phyloP scores from a whole-genome alignment of 2,113 vertebrate genomes.

The Ptilorrhoa leucosticta region DNA sequence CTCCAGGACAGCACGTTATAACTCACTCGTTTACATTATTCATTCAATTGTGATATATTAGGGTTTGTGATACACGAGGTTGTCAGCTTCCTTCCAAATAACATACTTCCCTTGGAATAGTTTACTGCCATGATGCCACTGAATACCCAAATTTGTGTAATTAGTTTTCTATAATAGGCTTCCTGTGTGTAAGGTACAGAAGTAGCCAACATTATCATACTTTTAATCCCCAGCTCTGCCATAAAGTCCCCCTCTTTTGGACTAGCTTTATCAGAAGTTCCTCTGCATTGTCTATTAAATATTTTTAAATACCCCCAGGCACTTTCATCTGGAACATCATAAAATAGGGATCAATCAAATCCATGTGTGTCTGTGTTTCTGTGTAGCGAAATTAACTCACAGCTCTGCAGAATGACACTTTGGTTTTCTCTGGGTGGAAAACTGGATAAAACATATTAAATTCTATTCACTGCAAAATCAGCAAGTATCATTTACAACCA shows the following conservation, averaged over 20 bases:
- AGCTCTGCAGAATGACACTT: background rate
- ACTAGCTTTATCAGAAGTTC: too few relatives aligned
- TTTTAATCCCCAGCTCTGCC: background rate
- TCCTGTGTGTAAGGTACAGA: background rate
- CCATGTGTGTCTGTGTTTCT: background rate
- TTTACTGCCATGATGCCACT: slow-evolving; percentile 28
- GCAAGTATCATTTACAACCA: background rate
- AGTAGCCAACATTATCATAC: background rate
- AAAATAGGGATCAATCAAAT: background rate
- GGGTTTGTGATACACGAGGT: slow-evolving; percentile 19
- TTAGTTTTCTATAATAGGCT: background rate
- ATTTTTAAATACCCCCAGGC: too few relatives aligned
- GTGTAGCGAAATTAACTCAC: background rate
- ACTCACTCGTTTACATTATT: slow-evolving; percentile 46
- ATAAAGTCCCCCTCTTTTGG: too few relatives aligned
- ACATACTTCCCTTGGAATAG: slow-evolving; percentile 3
- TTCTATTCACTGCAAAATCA: background rate
- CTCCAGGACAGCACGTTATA: background rate
- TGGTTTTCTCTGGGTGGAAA: background rate
- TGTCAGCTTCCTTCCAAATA: slow-evolving; percentile 30
- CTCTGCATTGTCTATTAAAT: too few relatives aligned
- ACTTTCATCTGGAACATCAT: too few relatives aligned
- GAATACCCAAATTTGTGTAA: slow-evolving; percentile 21
- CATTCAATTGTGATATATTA: slow-evolving; percentile 37
- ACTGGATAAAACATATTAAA: background rate